These are phyloP conservation scores for Hyposmocoma kahamanoa DNA, from an alignment of 1,140 invertebrate species.

Conservation along the genomic window DNA sequence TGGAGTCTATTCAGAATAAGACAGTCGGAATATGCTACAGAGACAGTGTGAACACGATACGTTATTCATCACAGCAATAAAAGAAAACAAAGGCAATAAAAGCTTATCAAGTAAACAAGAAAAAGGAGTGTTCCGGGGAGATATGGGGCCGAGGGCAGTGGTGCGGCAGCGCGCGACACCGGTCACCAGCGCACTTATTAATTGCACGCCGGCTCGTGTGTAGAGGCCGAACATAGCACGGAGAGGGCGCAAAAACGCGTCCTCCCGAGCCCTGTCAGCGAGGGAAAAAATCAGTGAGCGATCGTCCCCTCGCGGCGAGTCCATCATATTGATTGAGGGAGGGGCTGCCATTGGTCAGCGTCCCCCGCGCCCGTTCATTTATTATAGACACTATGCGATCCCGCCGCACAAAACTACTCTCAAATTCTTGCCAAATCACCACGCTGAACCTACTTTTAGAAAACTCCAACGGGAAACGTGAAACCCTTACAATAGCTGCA, in stretches of 20 bases:
- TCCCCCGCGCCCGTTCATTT: slow-evolving; percentile 67
- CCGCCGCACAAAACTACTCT: slow-evolving; percentile 23
- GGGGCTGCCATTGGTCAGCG: slow-evolving; percentile 65
- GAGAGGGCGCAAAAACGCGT: slow-evolving; percentile 66
- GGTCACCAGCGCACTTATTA: slow-evolving; percentile 57
- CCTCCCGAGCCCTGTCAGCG: slow-evolving; percentile 68
- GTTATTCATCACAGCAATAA: slow-evolving; percentile 12
- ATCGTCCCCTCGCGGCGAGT: slow-evolving; percentile 70
- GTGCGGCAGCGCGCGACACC: slow-evolving; percentile 11
- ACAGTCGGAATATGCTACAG: no score
- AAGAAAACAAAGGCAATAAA: slow-evolving; percentile 22
- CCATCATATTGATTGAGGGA: slow-evolving; percentile 73
- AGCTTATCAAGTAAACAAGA: slow-evolving; percentile 41
- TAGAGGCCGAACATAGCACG: slow-evolving; percentile 29
- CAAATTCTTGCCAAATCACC: slow-evolving; percentile 4
- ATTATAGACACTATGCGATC: slow-evolving; percentile 67
- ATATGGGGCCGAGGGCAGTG: slow-evolving; percentile 8
- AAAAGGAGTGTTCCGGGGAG: slow-evolving; percentile 51
- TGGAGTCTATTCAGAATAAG: slow-evolving; percentile 4
- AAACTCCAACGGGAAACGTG: neutral
- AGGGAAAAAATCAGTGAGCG: slow-evolving; percentile 73
- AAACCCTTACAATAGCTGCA: no score
- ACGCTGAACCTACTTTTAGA: no score
- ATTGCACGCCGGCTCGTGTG: slow-evolving; percentile 53
- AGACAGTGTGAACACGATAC: no score